Evolutionary conservation across 2,888 invertebrate species (phyloP).

Genomic region (Achlya flavicornis): DNA sequence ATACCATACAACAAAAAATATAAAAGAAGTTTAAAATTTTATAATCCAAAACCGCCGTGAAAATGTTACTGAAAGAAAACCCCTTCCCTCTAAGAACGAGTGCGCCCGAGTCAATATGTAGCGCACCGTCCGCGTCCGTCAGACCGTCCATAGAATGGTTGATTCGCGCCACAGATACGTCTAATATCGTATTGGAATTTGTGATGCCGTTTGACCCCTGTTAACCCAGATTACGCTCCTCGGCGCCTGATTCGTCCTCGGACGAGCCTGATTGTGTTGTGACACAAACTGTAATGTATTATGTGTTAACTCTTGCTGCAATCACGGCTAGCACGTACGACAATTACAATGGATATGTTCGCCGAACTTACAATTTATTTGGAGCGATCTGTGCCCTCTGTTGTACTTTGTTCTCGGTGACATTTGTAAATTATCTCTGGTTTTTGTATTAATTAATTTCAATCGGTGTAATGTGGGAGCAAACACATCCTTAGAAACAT

Average conservation of each 20-base stretch:
- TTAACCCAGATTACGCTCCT: slow-evolving; percentile 88
- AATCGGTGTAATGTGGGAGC: too few species aligned
- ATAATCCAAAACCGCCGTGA: neutral
- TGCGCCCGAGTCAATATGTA: slow-evolving; percentile 16
- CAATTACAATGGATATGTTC: slow-evolving; percentile 80
- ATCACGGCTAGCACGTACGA: slow-evolving; percentile 74
- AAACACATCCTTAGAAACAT: too few species aligned
- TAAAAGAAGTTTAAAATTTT: neutral
- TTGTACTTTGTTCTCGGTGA: slow-evolving; percentile 15
- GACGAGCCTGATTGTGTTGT: slow-evolving; percentile 82
- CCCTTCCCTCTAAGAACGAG: slow-evolving; percentile 18
- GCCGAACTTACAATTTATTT: slow-evolving; percentile 75
- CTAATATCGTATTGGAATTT: slow-evolving; percentile 87
- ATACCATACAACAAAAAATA: too few species aligned
- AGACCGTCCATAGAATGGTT: slow-evolving; percentile 67
- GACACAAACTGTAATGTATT: slow-evolving; percentile 85
- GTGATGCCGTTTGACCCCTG: slow-evolving; percentile 89
- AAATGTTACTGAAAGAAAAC: neutral
- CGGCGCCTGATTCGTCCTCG: slow-evolving; percentile 84
- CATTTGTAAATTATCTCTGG: neutral
- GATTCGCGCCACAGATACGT: slow-evolving; percentile 84
- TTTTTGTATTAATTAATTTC: neutral
- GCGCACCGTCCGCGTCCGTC: slow-evolving; percentile 54
- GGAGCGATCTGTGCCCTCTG: slow-evolving; percentile 35
- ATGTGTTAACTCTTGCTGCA: slow-evolving; percentile 84